These are phyloP conservation scores for Ridgeia piscesae DNA, from an alignment of 1,140 invertebrate species.

Conservation along the genomic window DNA sequence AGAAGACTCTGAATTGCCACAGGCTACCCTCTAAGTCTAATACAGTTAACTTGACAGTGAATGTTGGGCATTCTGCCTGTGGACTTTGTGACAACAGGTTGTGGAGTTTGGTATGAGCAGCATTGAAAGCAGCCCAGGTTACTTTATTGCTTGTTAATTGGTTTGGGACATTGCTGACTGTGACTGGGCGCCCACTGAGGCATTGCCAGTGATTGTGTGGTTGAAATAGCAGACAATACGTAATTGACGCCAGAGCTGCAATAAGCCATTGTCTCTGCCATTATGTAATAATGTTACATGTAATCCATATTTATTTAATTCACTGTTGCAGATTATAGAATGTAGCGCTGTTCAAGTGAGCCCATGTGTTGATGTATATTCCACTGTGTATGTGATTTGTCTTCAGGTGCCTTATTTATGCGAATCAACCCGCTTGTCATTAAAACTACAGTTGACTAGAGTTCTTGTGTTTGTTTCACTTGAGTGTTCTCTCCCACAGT, in stretches of 20 bases:
- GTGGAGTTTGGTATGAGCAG: neutral
- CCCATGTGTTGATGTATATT: neutral
- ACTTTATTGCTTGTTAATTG: neutral
- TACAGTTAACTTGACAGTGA: too few relatives aligned
- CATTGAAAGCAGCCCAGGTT: neutral
- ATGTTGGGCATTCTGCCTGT: neutral
- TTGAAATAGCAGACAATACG: neutral
- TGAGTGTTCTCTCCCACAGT: neutral
- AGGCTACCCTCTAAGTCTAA: neutral
- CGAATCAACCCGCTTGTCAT: neutral
- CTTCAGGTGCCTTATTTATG: neutral
- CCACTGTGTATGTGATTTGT: neutral
- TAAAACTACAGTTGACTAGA: neutral
- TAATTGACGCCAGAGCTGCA: neutral
- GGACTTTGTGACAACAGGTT: neutral
- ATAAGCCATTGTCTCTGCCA: neutral
- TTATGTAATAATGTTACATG: neutral
- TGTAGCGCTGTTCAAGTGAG: neutral
- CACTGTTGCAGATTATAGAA: neutral
- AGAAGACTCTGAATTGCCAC: neutral
- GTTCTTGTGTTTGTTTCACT: neutral
- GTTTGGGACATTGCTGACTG: neutral
- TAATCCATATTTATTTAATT: constrained; percentile 3
- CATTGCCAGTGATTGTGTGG: neutral
- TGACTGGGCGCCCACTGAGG: neutral